Evolutionary conservation across 1,140 invertebrate species (phyloP), one percentile per base, ranked within the genome.

Genomic region (Lepidurus arcticus): DNA sequence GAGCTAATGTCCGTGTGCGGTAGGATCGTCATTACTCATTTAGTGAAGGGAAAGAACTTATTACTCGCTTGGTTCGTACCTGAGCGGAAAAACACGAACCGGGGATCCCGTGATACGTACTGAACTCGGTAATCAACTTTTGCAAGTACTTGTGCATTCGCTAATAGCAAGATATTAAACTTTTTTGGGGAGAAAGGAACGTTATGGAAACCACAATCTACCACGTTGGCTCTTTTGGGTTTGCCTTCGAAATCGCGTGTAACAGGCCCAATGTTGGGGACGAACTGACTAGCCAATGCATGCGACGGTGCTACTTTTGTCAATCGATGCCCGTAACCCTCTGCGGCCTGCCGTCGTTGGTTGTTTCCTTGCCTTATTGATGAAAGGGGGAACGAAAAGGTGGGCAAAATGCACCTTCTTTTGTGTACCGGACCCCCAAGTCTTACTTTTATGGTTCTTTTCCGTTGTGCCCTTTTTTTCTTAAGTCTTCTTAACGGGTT

Each of bases 211-310:
- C 34, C 34, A 34, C 34, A 34, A 2, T 34, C 34, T 34, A 2
- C 34, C 34, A 34, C 34, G 34, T 34, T 34, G 53, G 4, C 21
- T 21, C 21, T 65, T 21, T 65, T 65, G 16, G 53, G 21, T 13
- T n/a, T 8, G 53, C 6, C 53, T 65, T 65, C 13, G 0, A 65
- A 16, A 13, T 65, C 53, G 53, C 53, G 53, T 65, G 53, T 65
- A 65, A 65, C 53, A 65, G 53, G 53, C 53, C 53, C 53, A 65
- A 65, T 65, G 53, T 65, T 65, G 53, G 53, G 53, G 53, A 65
- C 8, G 53, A 65, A 65, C 53, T 65, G 53, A 65, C 53, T 65
- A 13, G 53, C 53, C 53, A 65, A 65, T 65, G 53, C 53, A 65
- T 65, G 53, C 53, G 53, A 65, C 53, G 53, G 34, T 65, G 53